These are phyloP conservation scores for Drosophila flavopinicola DNA, from an alignment of 2,888 invertebrate genomes.

Conservation along the genomic window DNA sequence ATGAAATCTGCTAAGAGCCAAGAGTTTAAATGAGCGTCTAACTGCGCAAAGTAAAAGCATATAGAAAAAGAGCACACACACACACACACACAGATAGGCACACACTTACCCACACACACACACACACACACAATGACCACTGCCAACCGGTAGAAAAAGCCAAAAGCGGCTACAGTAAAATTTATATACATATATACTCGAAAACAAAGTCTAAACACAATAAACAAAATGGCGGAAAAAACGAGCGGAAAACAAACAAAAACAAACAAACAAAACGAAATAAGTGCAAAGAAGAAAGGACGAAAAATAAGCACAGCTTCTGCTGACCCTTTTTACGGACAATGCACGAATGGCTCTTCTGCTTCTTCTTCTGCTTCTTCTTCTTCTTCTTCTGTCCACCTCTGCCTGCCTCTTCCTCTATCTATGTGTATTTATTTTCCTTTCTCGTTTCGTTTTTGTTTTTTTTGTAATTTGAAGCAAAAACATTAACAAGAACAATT, in stretches of 20 bases:
- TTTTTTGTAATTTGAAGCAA: constrained; percentile 52
- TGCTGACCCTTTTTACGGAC: constrained; percentile 75
- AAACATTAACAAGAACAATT: constrained; percentile 79
- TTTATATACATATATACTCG: constrained; percentile 70
- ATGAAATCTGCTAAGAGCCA: constrained; percentile 79
- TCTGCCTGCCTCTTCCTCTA: background rate
- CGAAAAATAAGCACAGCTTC: constrained; percentile 69
- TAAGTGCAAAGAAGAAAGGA: constrained; percentile 41
- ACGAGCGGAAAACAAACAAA: constrained; percentile 17
- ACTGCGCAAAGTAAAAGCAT: constrained; percentile 50
- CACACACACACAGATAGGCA: constrained; percentile 4
- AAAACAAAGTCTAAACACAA: constrained; percentile 76
- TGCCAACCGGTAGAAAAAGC: constrained; percentile 38
- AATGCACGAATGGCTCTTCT: constrained; percentile 47
- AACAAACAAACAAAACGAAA: constrained; percentile 34
- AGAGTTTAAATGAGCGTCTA: constrained; percentile 77
- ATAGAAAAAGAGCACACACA: constrained; percentile 28
- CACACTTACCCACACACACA: background rate
- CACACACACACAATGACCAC: constrained; percentile 29
- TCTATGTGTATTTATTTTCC: background rate
- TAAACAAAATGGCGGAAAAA: constrained; percentile 73
- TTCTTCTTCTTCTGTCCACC: background rate
- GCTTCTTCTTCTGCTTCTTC: too few relatives aligned
- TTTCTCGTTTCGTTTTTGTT: constrained; percentile 9
- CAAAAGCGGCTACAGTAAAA: constrained; percentile 67